These are phyloP conservation scores for Strigamia crassipes DNA, from an alignment of 2,888 invertebrate species.

Conservation along the genomic window DNA sequence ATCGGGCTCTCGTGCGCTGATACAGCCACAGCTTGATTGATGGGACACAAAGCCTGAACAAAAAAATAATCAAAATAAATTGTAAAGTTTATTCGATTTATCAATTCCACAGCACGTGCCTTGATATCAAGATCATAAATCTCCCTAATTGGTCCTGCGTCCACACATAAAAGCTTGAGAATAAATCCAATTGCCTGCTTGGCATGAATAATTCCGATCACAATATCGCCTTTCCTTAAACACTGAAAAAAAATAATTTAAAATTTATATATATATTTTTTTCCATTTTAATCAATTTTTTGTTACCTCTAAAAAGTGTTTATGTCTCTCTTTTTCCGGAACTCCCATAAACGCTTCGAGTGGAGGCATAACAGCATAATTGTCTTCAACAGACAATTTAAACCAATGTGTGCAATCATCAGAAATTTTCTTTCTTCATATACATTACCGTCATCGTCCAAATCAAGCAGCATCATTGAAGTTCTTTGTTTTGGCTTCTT, in stretches of 20 bases:
- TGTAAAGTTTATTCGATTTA: neutral
- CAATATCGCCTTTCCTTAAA: conserved; percentile 58
- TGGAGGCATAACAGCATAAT: conserved; percentile 49
- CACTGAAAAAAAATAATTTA: conserved; percentile 56
- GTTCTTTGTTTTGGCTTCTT: conserved; percentile 5
- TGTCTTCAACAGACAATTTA: conserved; percentile 45
- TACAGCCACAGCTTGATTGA: conserved; percentile 22
- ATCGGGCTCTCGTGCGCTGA: conserved; percentile 49
- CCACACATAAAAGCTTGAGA: conserved; percentile 81
- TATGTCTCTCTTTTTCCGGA: conserved; percentile 46
- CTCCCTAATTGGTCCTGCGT: conserved; percentile 76
- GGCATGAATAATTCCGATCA: conserved; percentile 58
- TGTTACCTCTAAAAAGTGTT: conserved; percentile 48
- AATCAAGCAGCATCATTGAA: neutral
- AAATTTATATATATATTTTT: no score
- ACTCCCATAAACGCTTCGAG: conserved; percentile 49
- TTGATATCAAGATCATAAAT: conserved; percentile 85
- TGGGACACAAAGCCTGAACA: conserved; percentile 37
- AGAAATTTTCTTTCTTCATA: conserved; percentile 27
- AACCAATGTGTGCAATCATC: conserved; percentile 19
- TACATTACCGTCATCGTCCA: conserved; percentile 35
- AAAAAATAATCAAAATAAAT: neutral
- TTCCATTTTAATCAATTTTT: no score
- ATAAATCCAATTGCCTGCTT: conserved; percentile 59
- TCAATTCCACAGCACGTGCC: conserved; percentile 63